These are phyloP conservation scores for Bombus impatiens DNA, from an alignment of 1,140 invertebrate species.

Conservation along the genomic window DNA sequence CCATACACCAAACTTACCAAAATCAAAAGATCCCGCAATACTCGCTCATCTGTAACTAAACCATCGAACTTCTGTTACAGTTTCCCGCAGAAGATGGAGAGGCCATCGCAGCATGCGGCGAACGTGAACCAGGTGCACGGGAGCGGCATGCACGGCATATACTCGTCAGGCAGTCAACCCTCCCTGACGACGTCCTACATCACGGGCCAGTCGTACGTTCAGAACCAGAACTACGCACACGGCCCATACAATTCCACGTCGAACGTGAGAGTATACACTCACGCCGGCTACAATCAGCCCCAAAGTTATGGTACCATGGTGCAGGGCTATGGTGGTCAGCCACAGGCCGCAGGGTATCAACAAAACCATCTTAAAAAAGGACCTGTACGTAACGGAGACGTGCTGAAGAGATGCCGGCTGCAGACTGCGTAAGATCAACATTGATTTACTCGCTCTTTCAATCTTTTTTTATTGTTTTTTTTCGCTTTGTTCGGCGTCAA, in stretches of 20 bases:
- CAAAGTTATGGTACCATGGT: conserved; percentile 77
- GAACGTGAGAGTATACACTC: conserved; percentile 78
- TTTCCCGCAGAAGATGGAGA: conserved; percentile 84
- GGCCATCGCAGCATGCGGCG: conserved; percentile 74
- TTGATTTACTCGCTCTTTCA: not conserved
- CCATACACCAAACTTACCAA: too few relatives aligned
- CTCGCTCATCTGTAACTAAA: not conserved
- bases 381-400: conserved; percentile 87
- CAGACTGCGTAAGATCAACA: conserved; percentile 85
- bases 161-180: conserved; percentile 78
- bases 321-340: conserved; percentile 78
- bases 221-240: conserved; percentile 83
- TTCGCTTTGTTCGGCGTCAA: not conserved
- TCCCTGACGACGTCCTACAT: conserved; percentile 79
- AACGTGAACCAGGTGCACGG: conserved; percentile 74
- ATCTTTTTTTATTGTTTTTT: not conserved
- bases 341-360: conserved; percentile 80
- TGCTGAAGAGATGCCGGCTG: conserved; percentile 86
- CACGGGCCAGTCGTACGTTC: conserved; percentile 82
- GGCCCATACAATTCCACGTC: conserved; percentile 73
- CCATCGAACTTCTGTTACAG: conserved; percentile 71
- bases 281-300: conserved; percentile 80
- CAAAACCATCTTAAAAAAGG: conserved; percentile 86
- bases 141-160: conserved; percentile 75
- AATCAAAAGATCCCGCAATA: too few relatives aligned